Evolutionary conservation across 2,797 vertebrate species (phyloP).

Genomic region (Helicolenus hilgendorfi): DNA sequence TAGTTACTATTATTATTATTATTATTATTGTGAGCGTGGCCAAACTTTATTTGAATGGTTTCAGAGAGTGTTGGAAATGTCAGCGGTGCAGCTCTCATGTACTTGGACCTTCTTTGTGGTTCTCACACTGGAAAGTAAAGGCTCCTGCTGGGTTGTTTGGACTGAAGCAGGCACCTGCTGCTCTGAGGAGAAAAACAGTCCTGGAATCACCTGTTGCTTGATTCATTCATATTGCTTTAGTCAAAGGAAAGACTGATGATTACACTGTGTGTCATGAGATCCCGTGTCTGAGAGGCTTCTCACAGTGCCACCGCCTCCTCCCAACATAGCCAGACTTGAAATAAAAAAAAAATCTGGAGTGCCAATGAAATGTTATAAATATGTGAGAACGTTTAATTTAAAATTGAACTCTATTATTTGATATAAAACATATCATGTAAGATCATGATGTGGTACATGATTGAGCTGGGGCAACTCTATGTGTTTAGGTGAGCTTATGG

Average conservation of each 20-base stretch:
- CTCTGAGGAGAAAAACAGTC: constrained; percentile 48
- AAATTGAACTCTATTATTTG: constrained; percentile 34
- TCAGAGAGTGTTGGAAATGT: neutral
- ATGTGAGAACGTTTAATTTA: neutral
- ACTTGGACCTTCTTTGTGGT: constrained; percentile 12
- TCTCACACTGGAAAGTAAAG: constrained; percentile 44
- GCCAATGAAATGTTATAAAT: constrained; percentile 15
- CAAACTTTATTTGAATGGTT: neutral
- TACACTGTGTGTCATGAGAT: constrained; percentile 52
- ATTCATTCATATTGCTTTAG: constrained; percentile 32
- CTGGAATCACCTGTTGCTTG: constrained; percentile 56
- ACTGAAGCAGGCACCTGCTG: constrained; percentile 52
- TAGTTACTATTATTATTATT: neutral
- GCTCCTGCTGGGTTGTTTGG: constrained; percentile 54
- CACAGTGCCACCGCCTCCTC: constrained; percentile 34
- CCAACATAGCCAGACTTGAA: neutral
- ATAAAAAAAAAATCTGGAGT: neutral
- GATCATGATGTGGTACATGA: constrained; percentile 14
- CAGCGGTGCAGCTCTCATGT: constrained; percentile 6
- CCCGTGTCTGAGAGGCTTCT: constrained; percentile 46
- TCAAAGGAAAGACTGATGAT: constrained; percentile 31
- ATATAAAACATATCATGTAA: constrained; percentile 36
- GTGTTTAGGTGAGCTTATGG: constrained; percentile 75
- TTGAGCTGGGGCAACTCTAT: constrained; percentile 28
- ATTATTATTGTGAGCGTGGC: neutral